phyloP scores from a whole-genome alignment of 2,888 invertebrate species.

The Cantharis rufa region DNA sequence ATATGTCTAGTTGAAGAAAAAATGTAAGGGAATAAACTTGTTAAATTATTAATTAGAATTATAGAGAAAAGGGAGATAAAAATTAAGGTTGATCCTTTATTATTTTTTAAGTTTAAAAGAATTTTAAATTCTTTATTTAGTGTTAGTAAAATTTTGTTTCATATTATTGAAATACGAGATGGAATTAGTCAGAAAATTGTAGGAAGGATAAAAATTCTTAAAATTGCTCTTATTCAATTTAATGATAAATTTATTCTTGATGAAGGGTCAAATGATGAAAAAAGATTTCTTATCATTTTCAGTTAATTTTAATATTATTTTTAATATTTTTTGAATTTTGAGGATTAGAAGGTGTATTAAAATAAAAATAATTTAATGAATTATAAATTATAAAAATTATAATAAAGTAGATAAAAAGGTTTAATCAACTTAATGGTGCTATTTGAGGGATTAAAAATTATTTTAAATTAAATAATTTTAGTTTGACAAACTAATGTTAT shows the following conservation, averaged over 20 bases:
- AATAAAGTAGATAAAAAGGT: slow-evolving; percentile 52
- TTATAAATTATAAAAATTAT: slow-evolving; percentile 58
- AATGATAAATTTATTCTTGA: slow-evolving; percentile 59
- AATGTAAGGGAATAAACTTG: slow-evolving; percentile 73
- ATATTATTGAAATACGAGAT: slow-evolving; percentile 58
- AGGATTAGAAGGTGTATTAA: slow-evolving; percentile 45
- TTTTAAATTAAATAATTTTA: slow-evolving; percentile 64
- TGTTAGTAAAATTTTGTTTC: slow-evolving; percentile 56
- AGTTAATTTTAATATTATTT: slow-evolving; percentile 46
- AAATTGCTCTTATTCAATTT: slow-evolving; percentile 65
- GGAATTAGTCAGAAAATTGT: slow-evolving; percentile 61
- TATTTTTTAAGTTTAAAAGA: slow-evolving; percentile 52
- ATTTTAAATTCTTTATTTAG: slow-evolving; percentile 64
- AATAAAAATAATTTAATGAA: slow-evolving; percentile 60
- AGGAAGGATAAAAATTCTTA: slow-evolving; percentile 60
- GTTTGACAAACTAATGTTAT: slow-evolving; percentile 70
- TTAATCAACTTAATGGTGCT: slow-evolving; percentile 63
- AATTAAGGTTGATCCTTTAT: slow-evolving; percentile 59
- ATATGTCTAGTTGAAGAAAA: slow-evolving; percentile 72
- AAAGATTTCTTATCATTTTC: slow-evolving; percentile 70
- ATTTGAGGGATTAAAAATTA: slow-evolving; percentile 73
- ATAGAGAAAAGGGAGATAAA: slow-evolving; percentile 64
- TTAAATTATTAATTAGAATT: slow-evolving; percentile 69
- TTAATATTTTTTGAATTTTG: slow-evolving; percentile 41
- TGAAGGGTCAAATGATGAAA: slow-evolving; percentile 69